phyloP scores from a whole-genome alignment of 2,797 vertebrate species.

The Poecilia wingei region DNA sequence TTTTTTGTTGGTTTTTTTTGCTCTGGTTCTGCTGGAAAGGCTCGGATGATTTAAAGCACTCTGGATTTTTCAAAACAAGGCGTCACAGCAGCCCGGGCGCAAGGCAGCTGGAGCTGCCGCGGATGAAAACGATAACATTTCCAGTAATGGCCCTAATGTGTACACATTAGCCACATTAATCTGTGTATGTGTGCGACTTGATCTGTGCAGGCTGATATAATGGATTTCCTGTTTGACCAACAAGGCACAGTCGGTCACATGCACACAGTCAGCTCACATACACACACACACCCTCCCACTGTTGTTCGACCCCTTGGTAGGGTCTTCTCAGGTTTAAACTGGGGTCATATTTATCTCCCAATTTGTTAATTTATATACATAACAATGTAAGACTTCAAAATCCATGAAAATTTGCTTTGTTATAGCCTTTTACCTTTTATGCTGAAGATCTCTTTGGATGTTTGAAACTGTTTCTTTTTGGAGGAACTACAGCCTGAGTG shows the following conservation, averaged over 20 bases:
- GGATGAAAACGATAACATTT: conserved; percentile 49
- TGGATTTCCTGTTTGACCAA: conserved; percentile 49
- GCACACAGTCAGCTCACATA: conserved; percentile 12
- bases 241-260: conserved; percentile 18
- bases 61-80: conserved; percentile 13
- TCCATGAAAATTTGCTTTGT: background rate
- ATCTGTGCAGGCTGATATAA: conserved; percentile 38
- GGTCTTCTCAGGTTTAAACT: background rate
- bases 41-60: conserved; percentile 34
- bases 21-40: conserved; percentile 27
- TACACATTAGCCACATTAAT: conserved; percentile 39
- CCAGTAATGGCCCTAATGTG: conserved; percentile 59
- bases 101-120: conserved; percentile 37
- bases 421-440: background rate
- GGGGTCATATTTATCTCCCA: no score
- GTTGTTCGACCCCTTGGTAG: background rate
- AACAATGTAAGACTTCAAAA: background rate
- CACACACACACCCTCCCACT: background rate
- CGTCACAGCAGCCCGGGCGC: conserved; percentile 11
- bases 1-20: background rate
- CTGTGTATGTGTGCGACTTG: background rate
- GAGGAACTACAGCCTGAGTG: background rate
- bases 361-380: background rate
- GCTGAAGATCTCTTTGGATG: background rate
- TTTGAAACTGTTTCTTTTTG: background rate